Percentiles rank a stretch among this genome's conserved stretches.
phyloP scores from a whole-genome alignment of 2,113 vertebrate species.

The Peromyscus maniculatus region DNA sequence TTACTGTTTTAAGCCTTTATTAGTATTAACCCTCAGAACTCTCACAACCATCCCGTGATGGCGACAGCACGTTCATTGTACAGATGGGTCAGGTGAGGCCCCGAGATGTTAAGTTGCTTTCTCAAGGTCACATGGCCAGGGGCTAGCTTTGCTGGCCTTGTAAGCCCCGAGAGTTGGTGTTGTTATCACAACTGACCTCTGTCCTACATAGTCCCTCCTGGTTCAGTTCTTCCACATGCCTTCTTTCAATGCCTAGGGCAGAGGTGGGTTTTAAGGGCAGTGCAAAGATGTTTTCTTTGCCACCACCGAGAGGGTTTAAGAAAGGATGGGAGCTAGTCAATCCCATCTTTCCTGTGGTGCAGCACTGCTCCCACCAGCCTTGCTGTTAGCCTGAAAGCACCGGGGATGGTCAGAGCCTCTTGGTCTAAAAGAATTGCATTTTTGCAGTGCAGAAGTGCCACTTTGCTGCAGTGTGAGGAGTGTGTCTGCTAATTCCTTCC shows the following conservation, averaged over 20 bases:
- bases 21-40: conserved; percentile 13
- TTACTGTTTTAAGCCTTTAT: neutral
- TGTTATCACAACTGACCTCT: neutral
- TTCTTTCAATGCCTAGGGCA: neutral
- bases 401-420: neutral
- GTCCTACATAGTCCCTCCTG: neutral
- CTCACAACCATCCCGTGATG: neutral
- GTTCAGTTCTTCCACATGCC: neutral
- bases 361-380: neutral
- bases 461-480: conserved; percentile 51
- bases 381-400: neutral
- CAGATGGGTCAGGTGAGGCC: neutral
- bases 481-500: conserved; percentile 32
- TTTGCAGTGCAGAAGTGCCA: neutral
- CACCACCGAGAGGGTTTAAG: neutral
- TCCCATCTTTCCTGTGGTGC: neutral
- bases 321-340: neutral
- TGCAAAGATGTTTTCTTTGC: neutral
- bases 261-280: neutral
- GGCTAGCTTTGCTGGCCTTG: conserved; percentile 13
- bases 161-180: neutral
- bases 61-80: conserved; percentile 6
- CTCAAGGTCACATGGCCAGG: neutral
- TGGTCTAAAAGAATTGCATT: neutral
- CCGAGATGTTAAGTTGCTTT: conserved; percentile 53